phyloP scores from a whole-genome alignment of 2,888 invertebrate species.

The Pseudanteris insignis region DNA sequence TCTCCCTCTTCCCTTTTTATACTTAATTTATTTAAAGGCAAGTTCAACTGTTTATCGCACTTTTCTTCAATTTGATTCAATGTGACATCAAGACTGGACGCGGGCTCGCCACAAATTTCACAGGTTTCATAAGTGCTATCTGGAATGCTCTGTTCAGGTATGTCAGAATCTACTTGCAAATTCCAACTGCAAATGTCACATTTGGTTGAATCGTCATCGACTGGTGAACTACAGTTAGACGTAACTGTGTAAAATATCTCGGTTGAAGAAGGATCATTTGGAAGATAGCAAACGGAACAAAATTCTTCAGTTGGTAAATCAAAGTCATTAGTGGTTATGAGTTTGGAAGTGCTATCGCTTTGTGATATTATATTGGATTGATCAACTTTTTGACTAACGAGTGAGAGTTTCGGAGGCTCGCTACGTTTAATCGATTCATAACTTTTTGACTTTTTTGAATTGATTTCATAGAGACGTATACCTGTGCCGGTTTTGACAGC shows the following conservation, averaged over 20 bases:
- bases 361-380: constrained; percentile 39
- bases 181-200: constrained; percentile 63
- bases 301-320: constrained; percentile 56
- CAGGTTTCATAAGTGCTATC: constrained; percentile 55
- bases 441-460: constrained; percentile 62
- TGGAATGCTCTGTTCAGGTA: constrained; percentile 41
- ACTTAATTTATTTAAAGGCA: constrained; percentile 48
- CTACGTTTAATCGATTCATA: constrained; percentile 60
- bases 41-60: no score
- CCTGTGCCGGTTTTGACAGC: constrained; percentile 33
- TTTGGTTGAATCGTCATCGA: constrained; percentile 60
- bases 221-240: constrained; percentile 56
- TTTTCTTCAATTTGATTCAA: constrained; percentile 11
- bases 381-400: constrained; percentile 44
- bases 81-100: constrained; percentile 23
- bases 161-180: constrained; percentile 51
- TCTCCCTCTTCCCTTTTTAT: constrained; percentile 45
- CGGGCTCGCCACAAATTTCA: constrained; percentile 60
- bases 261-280: constrained; percentile 49
- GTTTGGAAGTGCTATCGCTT: constrained; percentile 53
- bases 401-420: constrained; percentile 42
- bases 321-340: constrained; percentile 53
- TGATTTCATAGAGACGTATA: constrained; percentile 42
- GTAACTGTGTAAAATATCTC: constrained; percentile 58
- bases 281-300: constrained; percentile 60